These are phyloP conservation scores for Leptopilina clavipes DNA, from an alignment of 1,140 invertebrate genomes.

Conservation along the genomic window DNA sequence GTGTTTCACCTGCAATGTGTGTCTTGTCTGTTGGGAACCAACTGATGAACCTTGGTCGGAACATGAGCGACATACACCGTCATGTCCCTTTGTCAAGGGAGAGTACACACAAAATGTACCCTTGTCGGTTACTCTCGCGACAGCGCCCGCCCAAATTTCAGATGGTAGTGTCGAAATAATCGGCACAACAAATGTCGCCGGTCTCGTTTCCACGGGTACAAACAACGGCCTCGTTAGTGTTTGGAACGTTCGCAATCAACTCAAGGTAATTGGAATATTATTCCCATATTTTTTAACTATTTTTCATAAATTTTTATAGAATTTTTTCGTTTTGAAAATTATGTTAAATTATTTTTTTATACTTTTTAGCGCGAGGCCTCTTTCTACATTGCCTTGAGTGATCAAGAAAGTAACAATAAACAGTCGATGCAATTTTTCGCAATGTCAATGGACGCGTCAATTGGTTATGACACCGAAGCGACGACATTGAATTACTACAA, in stretches of 20 bases:
- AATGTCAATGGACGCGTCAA: conserved; percentile 51
- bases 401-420: conserved; percentile 69
- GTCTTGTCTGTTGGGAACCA: conserved; percentile 95
- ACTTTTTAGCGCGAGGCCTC: conserved; percentile 66
- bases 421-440: conserved; percentile 66
- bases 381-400: conserved; percentile 66
- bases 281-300: too few relatives aligned
- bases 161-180: conserved; percentile 81
- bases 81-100: conserved; percentile 93
- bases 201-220: conserved; percentile 78
- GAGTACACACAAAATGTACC: conserved; percentile 97
- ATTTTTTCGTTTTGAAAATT: too few relatives aligned
- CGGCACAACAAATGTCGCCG: conserved; percentile 80
- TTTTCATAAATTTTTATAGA: not conserved
- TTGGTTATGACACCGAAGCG: conserved; percentile 55
- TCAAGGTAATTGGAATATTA: conserved; percentile 71
- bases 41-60: conserved; percentile 97
- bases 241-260: conserved; percentile 85
- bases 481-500: conserved; percentile 67
- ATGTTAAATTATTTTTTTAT: conserved; percentile 36
- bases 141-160: conserved; percentile 83
- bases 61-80: conserved; percentile 93
- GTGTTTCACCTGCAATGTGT: conserved; percentile 96
- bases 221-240: conserved; percentile 78
- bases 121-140: conserved; percentile 91